Evolutionary conservation across 2,888 invertebrate species (phyloP), one percentile per base, ranked within the genome.

Genomic region (Philonicus albiceps): DNA sequence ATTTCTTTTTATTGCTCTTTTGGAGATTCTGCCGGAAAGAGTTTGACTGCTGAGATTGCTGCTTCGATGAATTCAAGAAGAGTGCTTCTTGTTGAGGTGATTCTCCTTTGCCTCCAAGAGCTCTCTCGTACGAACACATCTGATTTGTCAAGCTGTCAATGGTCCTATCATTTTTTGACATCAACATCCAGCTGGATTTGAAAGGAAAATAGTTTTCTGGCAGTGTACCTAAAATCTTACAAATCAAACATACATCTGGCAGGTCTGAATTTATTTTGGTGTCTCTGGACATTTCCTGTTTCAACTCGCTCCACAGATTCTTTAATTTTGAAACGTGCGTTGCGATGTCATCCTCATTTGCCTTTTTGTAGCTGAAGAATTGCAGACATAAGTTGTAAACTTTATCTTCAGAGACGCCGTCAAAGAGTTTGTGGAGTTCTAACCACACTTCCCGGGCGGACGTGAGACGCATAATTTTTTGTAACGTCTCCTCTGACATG

Each of bases 381-480:
- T 91, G 89, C 37, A 89, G 89, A 55, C 89, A 91, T 27, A 90
- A 90, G 85, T 89, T 90, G 87, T 90, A 91, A 37, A 91, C 72
- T 88, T 90, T 90, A 88, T 91, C 90, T 86, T 89, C 90, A 7
- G 90, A 89, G 34, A 89, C 87, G 43, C 90, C 90, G 87, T 90
- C 89, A 86, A 90, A 90, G 8, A 89, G 85, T 34, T 87, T 86
- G 85, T 89, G 86, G 16, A 88, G 81, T 6, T 87, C 86, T 53
- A 90, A 89, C 90, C 90, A 90, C 34, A 89, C 89, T 11, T 91
- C 90, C 76, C 87, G 86, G 0, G 90, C 90, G 76, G 90, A 89
- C 27, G 90, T 89, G n/a, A 89, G 90, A 86, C 90, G 90, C 90
- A 91, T 90, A 43, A 90, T 90, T 86, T 91, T 91, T 64, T 90